These are phyloP conservation scores for Orbicella faveolata DNA, from an alignment of 64 coral and sea anemone species.

Conservation along the genomic window DNA sequence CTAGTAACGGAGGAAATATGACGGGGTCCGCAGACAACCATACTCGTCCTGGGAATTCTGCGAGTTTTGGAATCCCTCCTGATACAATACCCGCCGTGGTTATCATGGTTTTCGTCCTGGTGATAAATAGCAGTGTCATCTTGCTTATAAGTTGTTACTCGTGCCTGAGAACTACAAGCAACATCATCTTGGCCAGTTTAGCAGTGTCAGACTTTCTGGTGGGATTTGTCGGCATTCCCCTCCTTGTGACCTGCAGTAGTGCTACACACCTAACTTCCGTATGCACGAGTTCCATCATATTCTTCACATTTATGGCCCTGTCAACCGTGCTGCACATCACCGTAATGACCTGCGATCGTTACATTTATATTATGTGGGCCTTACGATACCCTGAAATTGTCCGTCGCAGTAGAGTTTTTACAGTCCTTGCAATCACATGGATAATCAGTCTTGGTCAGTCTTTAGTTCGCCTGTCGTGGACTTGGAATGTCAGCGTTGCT, in stretches of 20 bases:
- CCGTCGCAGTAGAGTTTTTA: constrained; percentile 14
- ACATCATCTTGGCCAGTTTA: constrained; percentile 49
- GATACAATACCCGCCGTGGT: constrained; percentile 36
- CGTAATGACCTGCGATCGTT: constrained; percentile 57
- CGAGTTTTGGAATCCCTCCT: not conserved
- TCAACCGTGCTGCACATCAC: constrained; percentile 59
- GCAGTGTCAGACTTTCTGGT: constrained; percentile 48
- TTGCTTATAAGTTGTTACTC: constrained; percentile 22
- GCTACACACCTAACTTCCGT: not conserved
- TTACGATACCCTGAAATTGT: constrained; percentile 41
- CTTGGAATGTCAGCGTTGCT: not conserved
- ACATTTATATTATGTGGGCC: constrained; percentile 48
- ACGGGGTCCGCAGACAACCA: not conserved
- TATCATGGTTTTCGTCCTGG: constrained; percentile 22
- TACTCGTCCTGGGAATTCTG: not conserved
- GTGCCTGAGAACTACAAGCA: constrained; percentile 31
- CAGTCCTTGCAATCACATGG: constrained; percentile 6
- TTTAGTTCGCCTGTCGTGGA: constrained; percentile 46
- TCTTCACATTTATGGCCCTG: constrained; percentile 44
- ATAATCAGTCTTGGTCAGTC: constrained; percentile 9
- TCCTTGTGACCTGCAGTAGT: constrained; percentile 29
- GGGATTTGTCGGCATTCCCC: constrained; percentile 34
- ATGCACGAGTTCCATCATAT: constrained; percentile 30
- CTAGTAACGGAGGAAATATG: not conserved
- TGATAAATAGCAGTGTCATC: constrained; percentile 35